A percentile compares a stretch with the other conserved stretches of the same genome.
Evolutionary conservation across 2,797 vertebrate species (phyloP).

Genomic region (Sebastes dallii): DNA sequence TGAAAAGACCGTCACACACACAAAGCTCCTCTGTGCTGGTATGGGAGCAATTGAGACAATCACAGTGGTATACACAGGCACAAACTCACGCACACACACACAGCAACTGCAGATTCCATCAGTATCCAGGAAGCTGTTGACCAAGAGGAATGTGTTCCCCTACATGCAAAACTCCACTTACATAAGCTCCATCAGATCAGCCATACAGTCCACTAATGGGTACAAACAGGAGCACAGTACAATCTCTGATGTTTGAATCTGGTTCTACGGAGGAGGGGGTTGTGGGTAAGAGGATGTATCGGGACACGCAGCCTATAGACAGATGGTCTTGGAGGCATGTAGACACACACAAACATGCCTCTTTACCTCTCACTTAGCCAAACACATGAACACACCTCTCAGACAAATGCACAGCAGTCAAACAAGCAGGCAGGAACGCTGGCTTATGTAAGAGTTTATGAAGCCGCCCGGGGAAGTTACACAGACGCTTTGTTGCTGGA

Average conservation of each 20-base stretch:
- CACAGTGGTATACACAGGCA: not conserved
- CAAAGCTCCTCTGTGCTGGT: conserved; percentile 42
- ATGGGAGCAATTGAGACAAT: conserved; percentile 42
- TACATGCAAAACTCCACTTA: conserved; percentile 62
- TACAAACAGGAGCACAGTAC: conserved; percentile 30
- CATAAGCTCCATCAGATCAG: conserved; percentile 53
- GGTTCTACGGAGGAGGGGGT: not conserved
- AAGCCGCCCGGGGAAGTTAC: conserved; percentile 48
- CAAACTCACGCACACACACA: conserved; percentile 9
- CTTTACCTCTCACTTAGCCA: conserved; percentile 20
- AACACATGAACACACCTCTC: conserved; percentile 27
- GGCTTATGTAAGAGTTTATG: conserved; percentile 67
- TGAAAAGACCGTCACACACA: conserved; percentile 14
- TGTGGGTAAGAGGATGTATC: not conserved
- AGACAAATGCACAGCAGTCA: conserved; percentile 33
- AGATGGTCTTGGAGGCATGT: conserved; percentile 37
- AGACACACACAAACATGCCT: not conserved
- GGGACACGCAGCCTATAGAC: conserved; percentile 26
- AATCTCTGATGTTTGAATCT: conserved; percentile 20
- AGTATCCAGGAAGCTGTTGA: conserved; percentile 72
- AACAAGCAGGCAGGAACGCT: conserved; percentile 14
- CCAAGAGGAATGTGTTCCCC: conserved; percentile 63
- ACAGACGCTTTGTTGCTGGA: conserved; percentile 30
- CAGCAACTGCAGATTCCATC: conserved; percentile 67
- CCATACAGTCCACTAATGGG: conserved; percentile 42